Evolutionary conservation across 92 coral and sea anemone species (phyloP).

Genomic region (Parazoanthus atlanticus): DNA sequence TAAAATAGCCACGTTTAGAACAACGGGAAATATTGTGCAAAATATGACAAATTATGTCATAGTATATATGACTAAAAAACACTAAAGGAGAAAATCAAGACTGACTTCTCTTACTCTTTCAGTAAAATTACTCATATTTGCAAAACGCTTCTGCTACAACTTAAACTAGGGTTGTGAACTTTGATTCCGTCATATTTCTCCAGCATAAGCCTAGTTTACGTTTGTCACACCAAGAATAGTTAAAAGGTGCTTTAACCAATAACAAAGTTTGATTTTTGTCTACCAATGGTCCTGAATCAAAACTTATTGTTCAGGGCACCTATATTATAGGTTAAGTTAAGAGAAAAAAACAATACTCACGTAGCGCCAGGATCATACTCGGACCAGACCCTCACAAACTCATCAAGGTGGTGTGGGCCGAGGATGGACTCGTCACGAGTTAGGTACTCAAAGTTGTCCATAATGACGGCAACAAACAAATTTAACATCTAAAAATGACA

Average conservation of each 20-base stretch:
- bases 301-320: too few species aligned
- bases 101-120: too few species aligned
- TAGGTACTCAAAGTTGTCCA: slow-evolving; percentile 99
- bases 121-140: too few species aligned
- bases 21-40: not conserved
- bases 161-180: too few species aligned
- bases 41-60: not conserved
- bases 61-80: not conserved
- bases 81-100: not conserved
- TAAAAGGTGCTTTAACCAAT: too few species aligned
- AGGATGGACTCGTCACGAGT: slow-evolving; percentile 99
- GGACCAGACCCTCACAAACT: slow-evolving; percentile 99
- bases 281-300: too few species aligned
- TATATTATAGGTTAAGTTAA: not conserved
- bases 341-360: slow-evolving; percentile 62
- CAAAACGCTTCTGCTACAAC: too few species aligned
- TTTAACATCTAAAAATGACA: slow-evolving; percentile 77
- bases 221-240: too few species aligned
- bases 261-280: too few species aligned
- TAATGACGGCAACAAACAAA: slow-evolving; percentile 97
- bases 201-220: too few species aligned
- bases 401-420: slow-evolving; percentile 99
- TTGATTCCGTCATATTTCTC: too few species aligned
- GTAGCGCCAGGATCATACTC: slow-evolving; percentile 99
- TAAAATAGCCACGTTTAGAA: not conserved